Evolutionary conservation across 2,888 invertebrate genomes (phyloP), one percentile per base, ranked within the genome.

Genomic region (Dioctria rufipes): DNA sequence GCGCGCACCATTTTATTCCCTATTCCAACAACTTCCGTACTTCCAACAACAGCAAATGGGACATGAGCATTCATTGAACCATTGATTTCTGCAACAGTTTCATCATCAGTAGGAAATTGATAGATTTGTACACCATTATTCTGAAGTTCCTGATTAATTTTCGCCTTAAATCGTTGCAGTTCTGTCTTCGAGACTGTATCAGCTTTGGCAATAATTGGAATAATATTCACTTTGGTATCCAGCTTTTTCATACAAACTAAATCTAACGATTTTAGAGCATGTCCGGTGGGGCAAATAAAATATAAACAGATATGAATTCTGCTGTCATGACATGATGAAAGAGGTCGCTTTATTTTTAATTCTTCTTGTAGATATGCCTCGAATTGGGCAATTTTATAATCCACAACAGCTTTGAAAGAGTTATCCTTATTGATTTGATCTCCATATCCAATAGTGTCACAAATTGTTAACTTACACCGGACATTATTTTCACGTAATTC

Each of bases 351-450:
- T 83, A 99, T 98, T 91, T 99, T 99, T 67, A 99, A 90, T 90
- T 99, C 99, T 88, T 98, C 99, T 89, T 98, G 96, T n/a, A 99
- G 92, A 89, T 96, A 99, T 0, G 95, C 94, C 88, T 99, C 99
- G 89, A 98, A 99, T 90, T 99, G 99, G 0, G 95, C 94, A 88
- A 99, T 98, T 82, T 99, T 98, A 89, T 99, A 99, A 89, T 99
- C 98, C 46, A 99, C 98, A 65, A 99, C 97, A 0, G 98, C 95
- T 88, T 98, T 98, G 89, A 98, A 98, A 87, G 98, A 99, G 89
- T 99, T 98, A 86, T 99, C 98, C 90, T 99, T 99, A 90, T 99
- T 99, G 82, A 99, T 97, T 90, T 99, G 99, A 90, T 99, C 99
- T 5, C 99, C 99, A 86, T 99, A 99, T n/a, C 99, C 99, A 42